Base-by-base conservation (phyloP, 2,888 invertebrate species). In the Sericinus montela region DNA sequence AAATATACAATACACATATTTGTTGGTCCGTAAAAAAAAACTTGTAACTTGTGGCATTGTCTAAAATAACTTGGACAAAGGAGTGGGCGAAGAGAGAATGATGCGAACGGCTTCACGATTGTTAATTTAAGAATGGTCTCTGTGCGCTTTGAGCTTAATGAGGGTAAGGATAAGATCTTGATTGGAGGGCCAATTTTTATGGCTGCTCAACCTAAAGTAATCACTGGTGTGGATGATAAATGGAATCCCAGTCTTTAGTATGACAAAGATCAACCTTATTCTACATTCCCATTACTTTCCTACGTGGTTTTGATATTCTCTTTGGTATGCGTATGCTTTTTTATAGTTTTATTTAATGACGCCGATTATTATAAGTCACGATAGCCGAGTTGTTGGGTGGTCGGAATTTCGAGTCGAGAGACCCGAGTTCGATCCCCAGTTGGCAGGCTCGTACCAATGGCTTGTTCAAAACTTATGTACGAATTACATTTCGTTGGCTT, bases 11-110 rank as follows among this genome's bases (percentile, higher is more conserved):
- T 3, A 19, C 1, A 25, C 1, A 25, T 7, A 6, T 25, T 8
- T 25, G 25, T 25, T 8, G 25, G 13, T 28, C 45, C 45, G 47
- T 51, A 43, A 19, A 25, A 23, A 23, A 13, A 15, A 19, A 51
- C 57, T 59, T 51, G 19, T 60, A 30, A 56, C 64, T 76, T 77
- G 57, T 9, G 48, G 75, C 74, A 57, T 52, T 55, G 45, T 42
- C 52, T 49, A 62, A 72, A 75, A 72, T 69, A 72, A 72, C 71
- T 75, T 56, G 75, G 74, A 80, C 80, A 75, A 79, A 80, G 73
- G 72, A 80, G 85, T 86, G 85, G 85, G 86, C 82, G 83, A 75
- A 62, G 62, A 64, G 59, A 75, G 77, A 77, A 78, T 80, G 80
- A 84, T 72, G 79, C 72, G 75, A 80, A 74, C 70, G 75, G 73